Base-by-base conservation (phyloP, 2,797 vertebrate genomes). In the Sciaenops ocellatus region DNA sequence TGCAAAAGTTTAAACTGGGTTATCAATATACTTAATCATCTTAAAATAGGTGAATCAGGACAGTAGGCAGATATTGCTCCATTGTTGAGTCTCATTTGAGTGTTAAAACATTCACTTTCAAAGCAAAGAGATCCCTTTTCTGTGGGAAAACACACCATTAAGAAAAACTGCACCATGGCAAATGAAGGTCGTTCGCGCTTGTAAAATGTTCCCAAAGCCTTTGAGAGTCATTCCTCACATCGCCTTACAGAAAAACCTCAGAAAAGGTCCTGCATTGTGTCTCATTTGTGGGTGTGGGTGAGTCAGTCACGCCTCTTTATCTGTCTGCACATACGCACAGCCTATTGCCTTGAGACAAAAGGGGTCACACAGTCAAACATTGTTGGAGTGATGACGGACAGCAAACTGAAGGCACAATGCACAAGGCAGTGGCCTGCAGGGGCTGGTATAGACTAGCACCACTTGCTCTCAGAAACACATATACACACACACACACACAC, bases 311-410 rank as follows among this genome's bases (percentile, higher is more conserved):
- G 67, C 83, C 76, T 76, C 79, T 89, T 93, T 90, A 91, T 95
- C 92, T 69, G 78, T 47, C 82, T 73, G 69, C 87, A 89, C 92
- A 92, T 82, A 86, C 69, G 68, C 91, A 84, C 60, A 75, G 84
- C 78, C 79, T 78, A 69, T 77, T 84, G 90, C 88, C 83, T 80
- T 80, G 87, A 91, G 88, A 95, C 93, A 92, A 91, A 90, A 83
- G 86, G 64, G 87, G 82, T 86, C 90, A 93, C 90, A 95, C 89
- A 95, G 92, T 92, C 82, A 75, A 81, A 91, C 90, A 93, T 94
- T 96, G 95, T 95, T 92, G 86, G 78, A 55, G 78, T 73, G 87
- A 80, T 88, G 91, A 95, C 80, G 56, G 92, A 91, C 91, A 82
- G 92, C 85, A 48, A 83, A 70, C 82, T 75, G 85, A 80, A 84